Evolutionary conservation across 1,140 invertebrate species (phyloP), one percentile per base, ranked within the genome.

Genomic region (Drosophila carrolli): DNA sequence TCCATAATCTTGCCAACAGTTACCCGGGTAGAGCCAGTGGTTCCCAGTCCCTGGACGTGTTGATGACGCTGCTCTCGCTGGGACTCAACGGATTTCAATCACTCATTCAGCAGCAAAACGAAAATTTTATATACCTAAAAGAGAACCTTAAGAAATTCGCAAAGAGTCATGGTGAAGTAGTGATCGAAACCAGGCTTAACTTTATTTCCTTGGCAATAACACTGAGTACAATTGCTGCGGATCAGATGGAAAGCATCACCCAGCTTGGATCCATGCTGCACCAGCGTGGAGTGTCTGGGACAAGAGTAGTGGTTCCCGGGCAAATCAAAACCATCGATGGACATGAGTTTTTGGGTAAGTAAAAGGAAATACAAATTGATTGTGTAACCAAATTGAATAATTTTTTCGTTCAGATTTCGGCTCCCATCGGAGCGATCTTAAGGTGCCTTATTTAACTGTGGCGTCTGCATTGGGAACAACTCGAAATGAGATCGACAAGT

Each of bases 61-160:
- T 97, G 84, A 97, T 98, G 81, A 98, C 97, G 1, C 90, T 98
- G 11, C 91, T 98, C 16, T 95, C 95, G 11, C 92, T 97, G 65
- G 97, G 97, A 4, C 93, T 94, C 61, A 93, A 93, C 53, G 95
- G 95, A 7, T 97, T 96, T 81, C 94, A 94, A 77, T 92, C 95
- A 54, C 90, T 96, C 5, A 93, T 96, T 5, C 90, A 94, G 29
- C 93, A 96, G 63, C 93, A 96, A 16, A 95, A 95, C 78, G 93
- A 95, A 51, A 94, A 95, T 91, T 97, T 95, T 88, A 92, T 93
- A 5, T 95, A 96, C 92, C 93, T 97, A 32, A 94, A 94, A 58
- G 93, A 94, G 13, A 93, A 94, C 78, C 91, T 98, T 35, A 88
- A 91, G 27, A 92, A 94, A 73, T 92, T 97, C 46, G 95, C 96